Conservation (phyloP, 2,113 vertebrate genomes). For the Ursus arctos region DNA sequence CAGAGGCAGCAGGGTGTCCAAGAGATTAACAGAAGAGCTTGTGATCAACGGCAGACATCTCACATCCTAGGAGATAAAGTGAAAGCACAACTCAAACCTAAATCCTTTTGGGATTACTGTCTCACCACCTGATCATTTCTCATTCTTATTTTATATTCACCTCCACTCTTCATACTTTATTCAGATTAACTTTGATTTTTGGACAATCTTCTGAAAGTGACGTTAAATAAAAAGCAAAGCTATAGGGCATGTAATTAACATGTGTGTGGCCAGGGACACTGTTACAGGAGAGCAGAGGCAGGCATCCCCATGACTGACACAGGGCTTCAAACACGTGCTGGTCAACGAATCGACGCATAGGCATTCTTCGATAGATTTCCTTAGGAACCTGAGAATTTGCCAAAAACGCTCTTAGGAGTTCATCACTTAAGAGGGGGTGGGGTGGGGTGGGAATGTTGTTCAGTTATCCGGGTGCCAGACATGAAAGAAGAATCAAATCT, state of each 20-base stretch:
- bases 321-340: neutral
- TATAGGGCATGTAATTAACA: neutral
- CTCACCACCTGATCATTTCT: neutral
- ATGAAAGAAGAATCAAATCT: neutral
- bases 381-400: neutral
- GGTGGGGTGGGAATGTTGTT: neutral
- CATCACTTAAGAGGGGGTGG: neutral
- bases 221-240: neutral
- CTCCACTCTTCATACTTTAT: neutral
- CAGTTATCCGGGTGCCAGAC: neutral
- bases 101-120: neutral
- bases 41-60: neutral
- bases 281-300: neutral
- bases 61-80: neutral
- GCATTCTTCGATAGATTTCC: neutral
- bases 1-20: neutral
- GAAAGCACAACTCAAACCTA: neutral
- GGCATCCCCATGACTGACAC: neutral
- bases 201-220: constrained; percentile 9
- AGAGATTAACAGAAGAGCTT: neutral
- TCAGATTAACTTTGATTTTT: constrained; percentile 36
- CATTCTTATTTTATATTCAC: neutral
- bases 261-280: neutral
- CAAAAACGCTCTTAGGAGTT: neutral
- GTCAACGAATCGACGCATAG: neutral